Evolutionary conservation across 2,113 vertebrate genomes (phyloP).

Genomic region (Heterocephalus glaber): DNA sequence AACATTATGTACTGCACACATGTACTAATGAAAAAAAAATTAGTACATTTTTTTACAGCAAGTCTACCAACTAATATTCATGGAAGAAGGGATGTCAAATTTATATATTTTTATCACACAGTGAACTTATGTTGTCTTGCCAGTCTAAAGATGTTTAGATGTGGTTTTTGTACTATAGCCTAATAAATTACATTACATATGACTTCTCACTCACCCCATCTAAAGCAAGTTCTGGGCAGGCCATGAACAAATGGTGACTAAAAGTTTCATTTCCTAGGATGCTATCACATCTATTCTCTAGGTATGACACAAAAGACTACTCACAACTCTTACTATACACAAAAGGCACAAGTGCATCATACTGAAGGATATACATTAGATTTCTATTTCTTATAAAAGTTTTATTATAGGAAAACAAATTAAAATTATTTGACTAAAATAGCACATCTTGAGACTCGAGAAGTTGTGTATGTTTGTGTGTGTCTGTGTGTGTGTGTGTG

Average conservation of each 20-base stretch:
- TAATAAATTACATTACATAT: neutral
- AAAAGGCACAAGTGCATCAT: neutral
- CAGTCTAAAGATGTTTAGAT: too few species aligned
- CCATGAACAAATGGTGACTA: neutral
- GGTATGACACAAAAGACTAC: neutral
- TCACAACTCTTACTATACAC: neutral
- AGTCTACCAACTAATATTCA: neutral
- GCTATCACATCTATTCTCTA: neutral
- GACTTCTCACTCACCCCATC: neutral
- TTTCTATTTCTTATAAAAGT: neutral
- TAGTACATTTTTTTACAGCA: neutral
- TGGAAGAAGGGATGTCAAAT: too few species aligned
- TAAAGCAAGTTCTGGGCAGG: constrained; percentile 7
- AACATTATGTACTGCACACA: neutral
- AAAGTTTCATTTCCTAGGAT: neutral
- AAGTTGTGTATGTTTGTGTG: too few species aligned
- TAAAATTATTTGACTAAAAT: constrained; percentile 14
- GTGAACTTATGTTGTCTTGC: too few species aligned
- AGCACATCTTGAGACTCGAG: neutral
- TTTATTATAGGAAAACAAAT: constrained; percentile 21
- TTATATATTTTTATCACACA: too few species aligned
- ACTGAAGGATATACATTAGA: neutral
- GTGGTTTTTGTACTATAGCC: too few species aligned
- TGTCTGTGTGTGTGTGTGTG: neutral
- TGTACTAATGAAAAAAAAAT: neutral